phyloP scores from a whole-genome alignment of 2,797 vertebrate genomes.

The Rhadinocentrus ornatus region DNA sequence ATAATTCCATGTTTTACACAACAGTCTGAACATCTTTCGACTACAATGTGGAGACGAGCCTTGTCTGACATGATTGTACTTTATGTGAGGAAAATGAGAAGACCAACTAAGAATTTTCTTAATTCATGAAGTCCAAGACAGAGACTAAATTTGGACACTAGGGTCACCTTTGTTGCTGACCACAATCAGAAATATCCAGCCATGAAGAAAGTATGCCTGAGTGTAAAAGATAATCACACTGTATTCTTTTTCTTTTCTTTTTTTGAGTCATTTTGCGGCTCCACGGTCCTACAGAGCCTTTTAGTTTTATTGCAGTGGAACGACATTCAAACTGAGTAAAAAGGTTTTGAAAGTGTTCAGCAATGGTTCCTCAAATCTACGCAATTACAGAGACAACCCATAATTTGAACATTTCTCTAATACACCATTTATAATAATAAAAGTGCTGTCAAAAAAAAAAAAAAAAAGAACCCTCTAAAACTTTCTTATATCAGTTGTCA shows the following conservation, averaged over 20 bases:
- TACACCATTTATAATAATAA: background rate
- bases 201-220: constrained; percentile 27
- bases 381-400: constrained; percentile 2
- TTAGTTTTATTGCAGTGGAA: constrained; percentile 23
- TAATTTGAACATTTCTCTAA: constrained; percentile 40
- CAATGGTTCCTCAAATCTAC: constrained; percentile 9
- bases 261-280: constrained; percentile 37
- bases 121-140: background rate
- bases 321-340: constrained; percentile 39
- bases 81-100: constrained; percentile 21
- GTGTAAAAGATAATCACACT: constrained; percentile 62
- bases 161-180: constrained; percentile 36
- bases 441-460: background rate
- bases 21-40: constrained; percentile 63
- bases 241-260: constrained; percentile 44
- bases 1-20: constrained; percentile 58
- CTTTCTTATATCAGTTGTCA: background rate
- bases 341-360: constrained; percentile 22
- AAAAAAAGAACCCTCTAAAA: constrained; percentile 1
- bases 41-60: constrained; percentile 45
- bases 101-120: background rate
- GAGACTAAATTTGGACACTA: constrained; percentile 22
- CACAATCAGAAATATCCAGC: constrained; percentile 37
- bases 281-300: constrained; percentile 7
- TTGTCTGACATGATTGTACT: constrained; percentile 57